Evolutionary conservation across 2,113 vertebrate genomes (phyloP), one percentile per base, ranked within the genome.

Genomic region (Brachypodius melanocephalos): DNA sequence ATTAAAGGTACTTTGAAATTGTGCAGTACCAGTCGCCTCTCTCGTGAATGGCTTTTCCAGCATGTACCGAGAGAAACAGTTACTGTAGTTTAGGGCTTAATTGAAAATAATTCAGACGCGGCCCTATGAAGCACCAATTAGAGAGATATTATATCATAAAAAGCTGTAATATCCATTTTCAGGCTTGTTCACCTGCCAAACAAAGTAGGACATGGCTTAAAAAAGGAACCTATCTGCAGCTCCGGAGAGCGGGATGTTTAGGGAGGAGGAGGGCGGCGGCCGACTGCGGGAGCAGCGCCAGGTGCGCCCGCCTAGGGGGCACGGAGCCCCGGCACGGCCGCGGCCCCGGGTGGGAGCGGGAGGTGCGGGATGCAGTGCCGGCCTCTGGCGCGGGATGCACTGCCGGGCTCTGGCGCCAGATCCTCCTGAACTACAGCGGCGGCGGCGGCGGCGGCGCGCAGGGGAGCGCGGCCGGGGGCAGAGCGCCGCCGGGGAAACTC

Each of bases 81-180:
- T 97, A 96, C 97, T 96, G 96, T 97, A 97, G 97, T 98, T 98
- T 98, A 98, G 97, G 89, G 97, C 96, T 98, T 98, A 98, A 98
- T 98, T 98, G 98, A 98, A 97, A 98, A 98, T 98, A 98, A 98
- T 98, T 98, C 98, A 98, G 97, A 79, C 97, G 90, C 85, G 95
- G 97, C 96, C 96, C 97, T 97, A 98, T 98, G 97, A 98, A 98
- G 97, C 97, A 98, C 97, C 98, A 98, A 98, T 98, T 98, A 98
- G 97, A 82, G 96, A 97, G 97, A 98, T 98, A 98, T 98, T 98
- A 98, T 98, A 98, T 98, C 97, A 98, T 98, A 98, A 98, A 98
- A 98, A 98, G 97, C 98, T 97, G 98, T 98, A 97, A 98, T 98
- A 98, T 98, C 98, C 97, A 98, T 98, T 98, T 98, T 98, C 97